Base-by-base conservation (phyloP, 2,888 invertebrate genomes). In the Julus scandinavius region DNA sequence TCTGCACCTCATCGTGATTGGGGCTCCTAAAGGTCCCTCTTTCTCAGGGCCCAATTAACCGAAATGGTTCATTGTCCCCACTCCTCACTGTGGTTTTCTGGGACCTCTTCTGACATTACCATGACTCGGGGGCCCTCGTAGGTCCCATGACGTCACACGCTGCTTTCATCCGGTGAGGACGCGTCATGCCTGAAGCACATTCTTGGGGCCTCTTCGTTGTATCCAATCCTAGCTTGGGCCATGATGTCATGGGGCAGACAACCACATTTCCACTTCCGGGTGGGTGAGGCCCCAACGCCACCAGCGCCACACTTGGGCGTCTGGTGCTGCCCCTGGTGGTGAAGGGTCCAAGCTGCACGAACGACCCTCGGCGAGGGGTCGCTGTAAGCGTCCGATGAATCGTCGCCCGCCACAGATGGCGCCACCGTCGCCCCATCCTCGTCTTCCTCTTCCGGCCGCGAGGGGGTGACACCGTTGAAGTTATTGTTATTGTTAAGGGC, bases 151-250 rank as follows among this genome's bases (percentile, higher is more conserved):
- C 15, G 50, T 84, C 85, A 88, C 17, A 88, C 88, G 54, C 88
- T 88, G 88, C 88, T 88, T 41, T 88, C 88, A 41, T 88, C 88
- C 29, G 88, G 85, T 20, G 88, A 88, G 29, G 17, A 29, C 29
- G 29, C 40, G 72, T 88, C 88, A 11, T 49, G 17, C 5, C 83
- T 83, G 58, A 83, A 87, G 83, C 87, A 87, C 87, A 87, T 87
- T 15, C 87, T 13, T 0, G 87, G 58, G 5, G 63, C 54, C 13
- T 54, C 54, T 13, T 63, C 54, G 38, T 87, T 58, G 41, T 63
- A 87, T 7, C 38, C 58, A 7, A 87, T 29, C 41, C 41, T 63
- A 2, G 58, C 87, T 38, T 87, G 87, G 15, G 87, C 20, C 49
- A 87, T 87, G 54, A 87, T 87, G 29, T 87, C 87, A 20, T 41